A percentile compares a stretch with the other conserved stretches of the same genome.
phyloP scores from a whole-genome alignment of 2,113 vertebrate species.

The Sphyrna mokarran region DNA sequence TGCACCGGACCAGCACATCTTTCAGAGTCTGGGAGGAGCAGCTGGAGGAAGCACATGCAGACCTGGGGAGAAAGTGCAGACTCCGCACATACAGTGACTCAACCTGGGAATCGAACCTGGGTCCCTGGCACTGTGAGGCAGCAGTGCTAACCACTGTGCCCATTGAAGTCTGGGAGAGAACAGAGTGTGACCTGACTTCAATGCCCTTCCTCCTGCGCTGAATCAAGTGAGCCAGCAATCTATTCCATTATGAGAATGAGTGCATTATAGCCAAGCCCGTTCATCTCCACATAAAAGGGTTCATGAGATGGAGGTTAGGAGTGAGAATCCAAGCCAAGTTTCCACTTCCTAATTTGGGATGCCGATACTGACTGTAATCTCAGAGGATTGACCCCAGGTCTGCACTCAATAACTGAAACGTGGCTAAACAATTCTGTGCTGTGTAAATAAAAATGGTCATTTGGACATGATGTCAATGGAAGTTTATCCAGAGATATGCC shows the following conservation, averaged over 20 bases:
- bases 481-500: background rate
- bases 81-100: too few species aligned
- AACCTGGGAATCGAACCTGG: too few species aligned
- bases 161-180: background rate
- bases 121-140: too few species aligned
- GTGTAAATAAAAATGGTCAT: background rate
- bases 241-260: background rate
- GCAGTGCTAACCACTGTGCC: too few species aligned
- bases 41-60: too few species aligned
- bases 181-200: background rate
- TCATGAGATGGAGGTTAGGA: too few species aligned
- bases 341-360: background rate
- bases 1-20: too few species aligned
- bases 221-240: background rate
- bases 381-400: background rate
- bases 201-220: background rate
- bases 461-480: background rate
- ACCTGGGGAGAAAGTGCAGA: too few species aligned
- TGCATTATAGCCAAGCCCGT: background rate
- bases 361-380: background rate
- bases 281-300: background rate
- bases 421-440: background rate
- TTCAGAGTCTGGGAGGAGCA: too few species aligned
- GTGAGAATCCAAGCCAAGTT: background rate
- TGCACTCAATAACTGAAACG: background rate